Conservation (phyloP, 1,140 invertebrate genomes). For the Laodelphax striatellus region DNA sequence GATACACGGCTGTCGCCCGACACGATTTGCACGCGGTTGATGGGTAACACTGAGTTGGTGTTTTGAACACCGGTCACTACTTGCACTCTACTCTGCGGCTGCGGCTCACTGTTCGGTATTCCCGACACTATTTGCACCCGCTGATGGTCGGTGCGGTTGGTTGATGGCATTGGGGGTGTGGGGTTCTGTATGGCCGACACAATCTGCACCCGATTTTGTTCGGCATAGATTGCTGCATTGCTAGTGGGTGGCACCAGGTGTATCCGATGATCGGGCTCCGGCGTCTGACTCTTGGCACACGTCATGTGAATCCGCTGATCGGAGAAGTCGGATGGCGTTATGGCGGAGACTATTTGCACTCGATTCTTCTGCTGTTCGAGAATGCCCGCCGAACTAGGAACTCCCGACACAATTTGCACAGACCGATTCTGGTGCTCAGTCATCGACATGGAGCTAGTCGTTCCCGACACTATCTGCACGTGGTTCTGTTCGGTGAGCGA, state of each 20-base stretch:
- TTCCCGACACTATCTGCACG: conserved; percentile 19
- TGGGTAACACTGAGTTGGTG: conserved; percentile 1
- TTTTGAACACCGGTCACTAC: conserved; percentile 18
- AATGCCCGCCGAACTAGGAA: neutral
- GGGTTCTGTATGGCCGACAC: conserved; percentile 17
- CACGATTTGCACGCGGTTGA: conserved; percentile 15
- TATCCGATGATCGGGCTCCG: neutral
- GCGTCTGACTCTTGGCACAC: neutral
- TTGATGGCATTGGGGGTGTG: neutral
- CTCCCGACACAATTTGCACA: conserved; percentile 16
- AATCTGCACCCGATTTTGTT: conserved; percentile 16
- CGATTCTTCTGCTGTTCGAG: conserved; percentile 19
- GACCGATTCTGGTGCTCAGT: conserved; percentile 17
- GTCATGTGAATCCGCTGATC: conserved; percentile 14
- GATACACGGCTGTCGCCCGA: conserved; percentile 11
- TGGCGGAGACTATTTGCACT: conserved; percentile 12
- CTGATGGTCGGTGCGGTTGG: conserved; percentile 11
- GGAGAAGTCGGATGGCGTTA: neutral
- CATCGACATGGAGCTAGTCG: conserved; percentile 14
- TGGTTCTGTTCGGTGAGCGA: conserved; percentile 13
- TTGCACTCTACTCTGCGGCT: conserved; percentile 21
- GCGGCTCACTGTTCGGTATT: conserved; percentile 16
- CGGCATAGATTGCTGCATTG: neutral
- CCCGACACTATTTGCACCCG: conserved; percentile 17
- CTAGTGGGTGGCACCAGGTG: neutral